A percentile compares a stretch with the other conserved stretches of the same genome.
Evolutionary conservation across 2,888 invertebrate genomes (phyloP).

Genomic region (Trachelus troglodyta): DNA sequence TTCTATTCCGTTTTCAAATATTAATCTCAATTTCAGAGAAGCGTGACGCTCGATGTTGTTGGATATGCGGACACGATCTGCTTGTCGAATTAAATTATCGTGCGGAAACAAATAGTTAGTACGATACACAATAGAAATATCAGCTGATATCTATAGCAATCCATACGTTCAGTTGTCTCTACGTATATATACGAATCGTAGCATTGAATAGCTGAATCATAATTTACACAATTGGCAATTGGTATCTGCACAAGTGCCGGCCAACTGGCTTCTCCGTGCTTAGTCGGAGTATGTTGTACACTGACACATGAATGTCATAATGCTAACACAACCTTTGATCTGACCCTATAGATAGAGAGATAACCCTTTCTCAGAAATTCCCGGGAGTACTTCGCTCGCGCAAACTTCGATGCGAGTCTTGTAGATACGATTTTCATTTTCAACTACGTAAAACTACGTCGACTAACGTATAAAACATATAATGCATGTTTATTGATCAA

Average conservation of each 20-base stretch:
- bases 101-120: not conserved
- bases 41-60: not conserved
- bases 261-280: not conserved
- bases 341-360: constrained; percentile 29
- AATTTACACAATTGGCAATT: constrained; percentile 24
- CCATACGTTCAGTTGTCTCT: not conserved
- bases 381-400: not conserved
- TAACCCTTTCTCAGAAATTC: constrained; percentile 37
- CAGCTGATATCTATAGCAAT: not conserved
- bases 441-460: not conserved
- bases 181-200: not conserved
- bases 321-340: constrained; percentile 36
- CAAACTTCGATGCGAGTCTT: not conserved
- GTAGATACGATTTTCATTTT: not conserved
- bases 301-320: constrained; percentile 1
- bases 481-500: not conserved
- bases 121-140: not conserved
- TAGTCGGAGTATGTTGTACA: constrained; percentile 13
- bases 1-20: not conserved
- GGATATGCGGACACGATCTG: not conserved
- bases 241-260: not conserved
- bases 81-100: not conserved
- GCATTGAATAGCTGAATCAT: not conserved
- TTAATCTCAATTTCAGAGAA: not conserved
- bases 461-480: not conserved